Conservation (phyloP, 2,113 vertebrate genomes). For the Climacteris rufus region DNA sequence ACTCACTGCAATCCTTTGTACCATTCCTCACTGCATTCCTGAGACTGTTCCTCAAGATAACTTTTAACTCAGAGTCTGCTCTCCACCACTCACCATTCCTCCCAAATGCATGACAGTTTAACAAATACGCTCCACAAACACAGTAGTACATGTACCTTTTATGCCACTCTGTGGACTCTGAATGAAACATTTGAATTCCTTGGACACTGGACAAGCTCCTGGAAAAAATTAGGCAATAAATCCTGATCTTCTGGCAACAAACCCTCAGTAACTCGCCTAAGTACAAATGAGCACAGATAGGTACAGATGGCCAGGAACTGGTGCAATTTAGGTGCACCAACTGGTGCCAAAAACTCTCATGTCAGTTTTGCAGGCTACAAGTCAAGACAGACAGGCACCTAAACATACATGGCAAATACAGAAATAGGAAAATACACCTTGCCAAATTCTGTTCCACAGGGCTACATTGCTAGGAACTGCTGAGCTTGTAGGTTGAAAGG, state of each 20-base stretch:
- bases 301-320: background rate
- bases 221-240: background rate
- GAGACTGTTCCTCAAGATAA: background rate
- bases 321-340: background rate
- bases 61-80: background rate
- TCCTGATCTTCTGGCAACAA: background rate
- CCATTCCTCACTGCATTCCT: background rate
- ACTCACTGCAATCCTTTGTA: background rate
- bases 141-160: background rate
- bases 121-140: background rate
- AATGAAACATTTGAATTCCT: background rate
- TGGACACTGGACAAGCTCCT: background rate
- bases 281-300: background rate
- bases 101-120: background rate
- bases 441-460: background rate
- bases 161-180: background rate
- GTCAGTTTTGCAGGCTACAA: background rate
- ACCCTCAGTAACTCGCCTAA: background rate
- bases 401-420: fast-evolving
- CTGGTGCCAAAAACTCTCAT: background rate
- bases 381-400: background rate
- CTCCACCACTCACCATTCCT: background rate
- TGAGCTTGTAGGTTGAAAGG: background rate
- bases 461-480: background rate
- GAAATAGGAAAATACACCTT: background rate